Conservation (phyloP, 2,113 vertebrate species). For the Prunella fulvescens region DNA sequence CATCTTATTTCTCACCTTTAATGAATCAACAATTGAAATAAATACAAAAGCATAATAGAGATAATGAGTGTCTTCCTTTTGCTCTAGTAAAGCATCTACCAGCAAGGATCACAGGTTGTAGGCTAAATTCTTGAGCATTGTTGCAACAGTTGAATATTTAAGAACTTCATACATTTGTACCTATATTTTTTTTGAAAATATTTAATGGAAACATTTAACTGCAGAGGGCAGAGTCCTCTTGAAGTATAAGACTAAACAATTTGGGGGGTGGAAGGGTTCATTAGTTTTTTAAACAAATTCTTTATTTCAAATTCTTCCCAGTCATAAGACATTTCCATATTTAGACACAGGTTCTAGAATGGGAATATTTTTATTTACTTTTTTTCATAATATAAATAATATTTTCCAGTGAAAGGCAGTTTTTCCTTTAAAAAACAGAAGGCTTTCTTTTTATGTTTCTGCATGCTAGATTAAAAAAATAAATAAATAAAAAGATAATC, state of each 20-base stretch:
- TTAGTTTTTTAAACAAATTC: not conserved
- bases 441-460: not conserved
- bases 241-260: not conserved
- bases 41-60: not conserved
- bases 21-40: not conserved
- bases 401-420: not conserved
- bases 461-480: not conserved
- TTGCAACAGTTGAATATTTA: not conserved
- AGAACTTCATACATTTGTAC: not conserved
- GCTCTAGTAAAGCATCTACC: not conserved
- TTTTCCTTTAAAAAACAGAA: not conserved
- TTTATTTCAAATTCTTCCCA: not conserved
- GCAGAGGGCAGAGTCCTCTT: not conserved
- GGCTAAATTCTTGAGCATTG: not conserved
- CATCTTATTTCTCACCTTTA: not conserved
- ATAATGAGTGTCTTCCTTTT: not conserved
- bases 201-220: not conserved
- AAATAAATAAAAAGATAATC: not conserved
- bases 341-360: not conserved
- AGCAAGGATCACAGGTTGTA: not conserved
- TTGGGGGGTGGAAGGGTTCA: rapidly evolving
- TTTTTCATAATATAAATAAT: not conserved
- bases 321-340: not conserved
- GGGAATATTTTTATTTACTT: not conserved
- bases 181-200: not conserved